These are phyloP conservation scores for Agonopterix subpropinquella DNA, from an alignment of 2,888 invertebrate genomes.

Conservation along the genomic window DNA sequence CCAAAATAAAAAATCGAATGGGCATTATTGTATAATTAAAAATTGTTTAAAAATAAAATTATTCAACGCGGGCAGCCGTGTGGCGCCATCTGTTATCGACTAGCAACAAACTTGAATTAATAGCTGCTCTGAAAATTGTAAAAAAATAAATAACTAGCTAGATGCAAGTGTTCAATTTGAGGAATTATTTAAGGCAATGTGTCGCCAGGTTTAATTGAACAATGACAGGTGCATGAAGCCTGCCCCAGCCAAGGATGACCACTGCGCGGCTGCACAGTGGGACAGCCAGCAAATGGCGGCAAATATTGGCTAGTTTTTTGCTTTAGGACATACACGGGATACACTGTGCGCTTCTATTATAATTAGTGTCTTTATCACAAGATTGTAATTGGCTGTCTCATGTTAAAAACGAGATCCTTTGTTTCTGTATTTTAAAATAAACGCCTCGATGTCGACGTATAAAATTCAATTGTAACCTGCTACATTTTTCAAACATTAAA, in stretches of 20 bases:
- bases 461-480: too few relatives aligned
- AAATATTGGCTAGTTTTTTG: conserved; percentile 49
- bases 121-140: conserved; percentile 6
- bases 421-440: conserved; percentile 12
- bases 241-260: conserved; percentile 62
- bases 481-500: too few relatives aligned
- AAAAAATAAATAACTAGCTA: conserved; percentile 15
- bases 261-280: conserved; percentile 41
- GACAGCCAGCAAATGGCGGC: conserved; percentile 42
- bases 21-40: conserved; percentile 16
- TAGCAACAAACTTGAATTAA: conserved; percentile 30
- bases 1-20: conserved; percentile 5
- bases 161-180: conserved; percentile 37
- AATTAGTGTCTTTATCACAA: conserved; percentile 60
- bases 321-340: conserved; percentile 30
- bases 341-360: conserved; percentile 48
- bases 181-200: conserved; percentile 60
- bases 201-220: conserved; percentile 62
- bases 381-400: conserved; percentile 49
- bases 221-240: conserved; percentile 59
- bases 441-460: too few relatives aligned
- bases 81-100: conserved; percentile 62
- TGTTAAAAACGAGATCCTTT: conserved; percentile 38
- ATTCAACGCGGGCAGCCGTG: conserved; percentile 10
- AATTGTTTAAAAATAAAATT: conserved; percentile 10